phyloP scores from a whole-genome alignment of 2,113 vertebrate genomes.

The Phalacrocorax pelagicus region DNA sequence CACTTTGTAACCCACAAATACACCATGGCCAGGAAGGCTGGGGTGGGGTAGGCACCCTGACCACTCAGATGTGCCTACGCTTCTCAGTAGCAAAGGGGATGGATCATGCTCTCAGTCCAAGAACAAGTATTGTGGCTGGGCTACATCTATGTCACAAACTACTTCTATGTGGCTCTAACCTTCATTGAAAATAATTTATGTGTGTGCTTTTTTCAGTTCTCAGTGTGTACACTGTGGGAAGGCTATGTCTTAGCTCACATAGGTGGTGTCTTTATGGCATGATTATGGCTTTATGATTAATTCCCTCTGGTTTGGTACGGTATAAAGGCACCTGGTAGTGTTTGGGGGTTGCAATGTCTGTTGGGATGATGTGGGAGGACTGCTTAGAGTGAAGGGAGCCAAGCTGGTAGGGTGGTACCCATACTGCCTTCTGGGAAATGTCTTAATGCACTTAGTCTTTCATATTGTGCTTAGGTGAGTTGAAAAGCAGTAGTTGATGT shows the following conservation, averaged over 20 bases:
- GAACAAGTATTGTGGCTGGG: neutral
- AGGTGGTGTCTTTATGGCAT: neutral
- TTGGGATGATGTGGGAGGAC: neutral
- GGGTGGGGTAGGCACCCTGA: neutral
- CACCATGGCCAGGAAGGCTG: rapidly evolving
- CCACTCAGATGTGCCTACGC: neutral
- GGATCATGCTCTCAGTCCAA: neutral
- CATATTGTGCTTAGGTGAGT: neutral
- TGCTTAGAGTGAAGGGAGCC: neutral
- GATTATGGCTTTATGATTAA: neutral
- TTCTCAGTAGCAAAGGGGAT: neutral
- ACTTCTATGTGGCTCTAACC: neutral
- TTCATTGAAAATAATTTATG: neutral
- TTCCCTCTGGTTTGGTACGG: neutral
- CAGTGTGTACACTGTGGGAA: neutral
- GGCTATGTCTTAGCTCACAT: neutral
- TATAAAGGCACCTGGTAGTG: neutral
- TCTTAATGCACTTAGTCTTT: neutral
- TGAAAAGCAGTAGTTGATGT: neutral
- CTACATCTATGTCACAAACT: neutral
- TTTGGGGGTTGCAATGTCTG: rapidly evolving
- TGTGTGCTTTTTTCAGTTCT: neutral
- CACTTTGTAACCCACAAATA: neutral
- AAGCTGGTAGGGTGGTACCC: neutral
- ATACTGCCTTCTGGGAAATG: neutral